Evolutionary conservation across 2,113 vertebrate species (phyloP), one percentile per base, ranked within the genome.

Genomic region (Erpornis zantholeuca): DNA sequence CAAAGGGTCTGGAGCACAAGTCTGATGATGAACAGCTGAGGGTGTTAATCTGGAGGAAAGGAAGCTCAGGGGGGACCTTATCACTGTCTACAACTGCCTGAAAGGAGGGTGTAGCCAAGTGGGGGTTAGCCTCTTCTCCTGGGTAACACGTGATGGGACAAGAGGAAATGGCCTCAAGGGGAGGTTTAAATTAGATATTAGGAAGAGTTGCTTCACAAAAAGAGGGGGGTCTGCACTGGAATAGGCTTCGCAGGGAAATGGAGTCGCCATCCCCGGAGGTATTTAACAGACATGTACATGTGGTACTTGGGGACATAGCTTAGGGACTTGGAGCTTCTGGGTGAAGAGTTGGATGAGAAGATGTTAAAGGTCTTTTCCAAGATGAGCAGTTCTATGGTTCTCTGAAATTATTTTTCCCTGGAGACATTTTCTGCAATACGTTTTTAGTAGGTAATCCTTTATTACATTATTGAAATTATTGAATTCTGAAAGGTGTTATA

Each of bases 161-260:
- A 60, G 18, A 42, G 5, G 38, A 68, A 68, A 33, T 23, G 8
- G 18, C 18, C 25, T 53, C 29, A 66, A 68, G 35, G 25, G 9
- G 6, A 68, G 10, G 38, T 28, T 47, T 68, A 61, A 73, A 68
- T 24, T 36, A 1, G 6, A 12, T 68, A 44, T 12, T 15, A 36
- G 25, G 35, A 72, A 42, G 42, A 36, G 7, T 36, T 73, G 8
- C 9, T 73, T 54, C 25, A 36, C 5, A 33, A 40, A 42, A 36
- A 4, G 0, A 0, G 3, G 2, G 4, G 10, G 8, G 73, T 35
- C 17, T 45, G 17, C 10, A 19, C 29, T 60, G 12, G 18, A 54
- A 54, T 12, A 36, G 25, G 12, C 12, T 61, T 66, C 35, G 22
- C 10, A 36, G 35, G 18, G 47, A 40, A 6, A 2, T 17, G 19